phyloP scores from a whole-genome alignment of 2,888 invertebrate genomes.

The Priocnemis perturbator region DNA sequence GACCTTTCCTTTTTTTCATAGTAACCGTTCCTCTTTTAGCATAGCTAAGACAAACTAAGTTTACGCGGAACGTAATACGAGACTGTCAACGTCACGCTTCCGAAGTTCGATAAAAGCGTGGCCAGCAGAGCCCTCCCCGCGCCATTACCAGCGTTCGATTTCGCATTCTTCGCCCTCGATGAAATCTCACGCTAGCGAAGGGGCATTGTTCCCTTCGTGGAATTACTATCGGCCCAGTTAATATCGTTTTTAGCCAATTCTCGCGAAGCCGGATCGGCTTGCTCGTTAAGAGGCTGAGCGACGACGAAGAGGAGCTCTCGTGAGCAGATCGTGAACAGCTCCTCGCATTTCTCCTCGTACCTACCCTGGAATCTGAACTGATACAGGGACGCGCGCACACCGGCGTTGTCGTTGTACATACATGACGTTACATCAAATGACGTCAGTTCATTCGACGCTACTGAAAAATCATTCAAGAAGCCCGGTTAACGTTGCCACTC shows the following conservation, averaged over 20 bases:
- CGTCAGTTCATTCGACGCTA: no score
- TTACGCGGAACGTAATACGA: no score
- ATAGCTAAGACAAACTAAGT: no score
- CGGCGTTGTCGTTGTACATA: not conserved
- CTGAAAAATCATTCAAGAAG: no score
- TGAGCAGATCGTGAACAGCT: conserved; percentile 6
- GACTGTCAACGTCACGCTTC: no score
- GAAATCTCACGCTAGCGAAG: conserved; percentile 32
- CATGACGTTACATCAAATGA: no score
- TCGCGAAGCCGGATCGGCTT: conserved; percentile 35
- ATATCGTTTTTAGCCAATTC: conserved; percentile 66
- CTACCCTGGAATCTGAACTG: conserved; percentile 56
- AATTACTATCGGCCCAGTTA: conserved; percentile 56
- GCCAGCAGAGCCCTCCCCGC: not conserved
- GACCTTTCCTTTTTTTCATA: no score
- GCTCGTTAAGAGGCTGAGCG: conserved; percentile 37
- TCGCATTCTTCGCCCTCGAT: conserved; percentile 43
- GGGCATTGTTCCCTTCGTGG: conserved; percentile 45
- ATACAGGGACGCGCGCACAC: not conserved
- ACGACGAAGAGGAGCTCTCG: not conserved
- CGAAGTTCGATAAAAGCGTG: no score
- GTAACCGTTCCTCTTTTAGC: no score
- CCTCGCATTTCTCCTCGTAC: conserved; percentile 67
- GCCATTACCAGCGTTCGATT: conserved; percentile 29
- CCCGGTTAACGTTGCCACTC: no score